These are phyloP conservation scores for Rutilus rutilus DNA, from an alignment of 2,113 vertebrate species.

Conservation along the genomic window DNA sequence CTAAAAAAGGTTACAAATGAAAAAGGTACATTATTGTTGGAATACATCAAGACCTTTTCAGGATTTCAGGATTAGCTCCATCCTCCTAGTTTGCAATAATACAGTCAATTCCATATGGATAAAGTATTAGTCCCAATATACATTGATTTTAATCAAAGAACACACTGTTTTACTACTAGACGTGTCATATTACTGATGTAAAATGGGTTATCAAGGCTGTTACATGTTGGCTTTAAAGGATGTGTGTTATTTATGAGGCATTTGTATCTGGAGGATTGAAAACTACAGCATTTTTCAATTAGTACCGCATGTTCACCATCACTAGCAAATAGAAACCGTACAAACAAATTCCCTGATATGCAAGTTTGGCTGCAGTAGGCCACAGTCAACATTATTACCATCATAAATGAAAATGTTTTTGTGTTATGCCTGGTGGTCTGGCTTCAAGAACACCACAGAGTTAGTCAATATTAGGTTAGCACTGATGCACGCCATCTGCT, in stretches of 20 bases:
- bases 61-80: neutral
- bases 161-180: too few species aligned
- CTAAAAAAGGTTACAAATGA: neutral
- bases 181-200: neutral
- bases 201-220: neutral
- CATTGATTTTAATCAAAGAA: neutral
- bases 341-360: neutral
- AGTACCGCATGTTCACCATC: neutral
- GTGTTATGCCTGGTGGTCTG: neutral
- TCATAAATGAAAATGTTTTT: neutral
- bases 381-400: neutral
- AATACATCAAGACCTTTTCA: neutral
- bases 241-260: neutral
- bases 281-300: neutral
- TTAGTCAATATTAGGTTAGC: constrained; percentile 8
- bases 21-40: neutral
- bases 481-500: constrained; percentile 20
- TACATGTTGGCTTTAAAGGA: neutral
- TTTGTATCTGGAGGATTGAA: neutral
- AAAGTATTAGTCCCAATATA: neutral
- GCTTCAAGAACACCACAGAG: neutral
- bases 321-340: constrained; percentile 1
- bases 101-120: neutral
- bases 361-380: neutral
- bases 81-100: neutral